These are phyloP conservation scores for Turdus rufiventris DNA, from an alignment of 2,113 vertebrate species.

Conservation along the genomic window DNA sequence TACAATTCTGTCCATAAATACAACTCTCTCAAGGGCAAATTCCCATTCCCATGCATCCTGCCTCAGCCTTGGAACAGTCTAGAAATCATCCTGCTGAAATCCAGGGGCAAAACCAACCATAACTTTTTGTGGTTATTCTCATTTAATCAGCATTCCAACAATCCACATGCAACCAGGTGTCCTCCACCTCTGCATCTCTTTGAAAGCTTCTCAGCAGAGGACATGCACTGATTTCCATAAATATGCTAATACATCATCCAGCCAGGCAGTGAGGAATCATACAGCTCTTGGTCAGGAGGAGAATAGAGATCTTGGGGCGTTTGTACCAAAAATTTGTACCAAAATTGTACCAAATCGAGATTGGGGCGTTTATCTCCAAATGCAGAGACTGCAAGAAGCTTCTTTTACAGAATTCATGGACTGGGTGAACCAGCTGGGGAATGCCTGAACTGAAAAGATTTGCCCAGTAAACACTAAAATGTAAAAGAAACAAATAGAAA, in stretches of 20 bases:
- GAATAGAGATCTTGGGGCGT: neutral
- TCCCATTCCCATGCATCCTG: neutral
- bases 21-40: neutral
- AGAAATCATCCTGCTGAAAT: neutral
- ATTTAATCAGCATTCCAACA: neutral
- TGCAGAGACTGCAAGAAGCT: neutral
- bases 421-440: neutral
- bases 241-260: neutral
- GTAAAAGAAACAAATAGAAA: neutral
- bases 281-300: neutral
- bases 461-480: neutral
- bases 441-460: neutral
- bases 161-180: neutral
- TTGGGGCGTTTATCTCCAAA: neutral
- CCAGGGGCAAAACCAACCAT: rapidly evolving
- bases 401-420: neutral
- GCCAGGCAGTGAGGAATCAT: neutral
- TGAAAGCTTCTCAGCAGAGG: neutral
- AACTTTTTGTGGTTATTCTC: neutral
- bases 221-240: neutral
- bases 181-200: neutral
- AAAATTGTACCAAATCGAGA: no score
- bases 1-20: neutral
- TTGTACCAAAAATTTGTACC: no score
- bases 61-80: neutral